Conservation (phyloP, 1,140 invertebrate genomes). For the Patella vulgata region DNA sequence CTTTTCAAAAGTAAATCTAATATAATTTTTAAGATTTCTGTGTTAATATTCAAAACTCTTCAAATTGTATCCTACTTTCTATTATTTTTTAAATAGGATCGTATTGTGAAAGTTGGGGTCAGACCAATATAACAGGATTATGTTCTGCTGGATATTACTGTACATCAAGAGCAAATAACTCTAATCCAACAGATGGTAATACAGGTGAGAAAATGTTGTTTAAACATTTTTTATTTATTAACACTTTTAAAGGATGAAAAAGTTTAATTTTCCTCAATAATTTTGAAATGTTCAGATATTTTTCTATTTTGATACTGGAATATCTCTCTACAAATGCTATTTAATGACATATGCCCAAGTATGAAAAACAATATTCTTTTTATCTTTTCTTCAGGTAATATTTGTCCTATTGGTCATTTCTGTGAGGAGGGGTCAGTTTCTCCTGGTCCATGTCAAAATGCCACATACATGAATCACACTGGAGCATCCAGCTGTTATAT, state of each 20-base stretch:
- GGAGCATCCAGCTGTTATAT: slow-evolving; percentile 51
- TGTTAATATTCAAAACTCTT: too few species aligned
- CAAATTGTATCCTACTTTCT: not conserved
- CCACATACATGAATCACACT: slow-evolving; percentile 60
- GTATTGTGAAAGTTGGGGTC: slow-evolving; percentile 53
- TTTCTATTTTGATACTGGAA: too few species aligned
- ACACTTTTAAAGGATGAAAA: not conserved
- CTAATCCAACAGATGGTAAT: slow-evolving; percentile 53
- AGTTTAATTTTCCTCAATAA: too few species aligned
- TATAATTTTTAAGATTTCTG: too few species aligned
- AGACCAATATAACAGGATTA: slow-evolving; percentile 44
- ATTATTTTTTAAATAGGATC: slow-evolving; percentile 33
- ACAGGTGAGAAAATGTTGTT: slow-evolving; percentile 31
- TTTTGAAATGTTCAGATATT: too few species aligned
- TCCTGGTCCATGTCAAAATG: slow-evolving; percentile 50
- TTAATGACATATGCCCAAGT: too few species aligned
- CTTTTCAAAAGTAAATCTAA: too few species aligned
- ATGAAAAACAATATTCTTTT: too few species aligned
- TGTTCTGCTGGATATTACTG: slow-evolving; percentile 60
- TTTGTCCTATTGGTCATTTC: slow-evolving; percentile 55
- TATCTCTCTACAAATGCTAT: too few species aligned
- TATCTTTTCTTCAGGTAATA: slow-evolving; percentile 44
- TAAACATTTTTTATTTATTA: not conserved
- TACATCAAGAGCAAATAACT: slow-evolving; percentile 49
- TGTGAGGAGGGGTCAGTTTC: slow-evolving; percentile 46